These are phyloP conservation scores for Loxodonta africana DNA, from an alignment of 2,113 vertebrate genomes.

Conservation along the genomic window DNA sequence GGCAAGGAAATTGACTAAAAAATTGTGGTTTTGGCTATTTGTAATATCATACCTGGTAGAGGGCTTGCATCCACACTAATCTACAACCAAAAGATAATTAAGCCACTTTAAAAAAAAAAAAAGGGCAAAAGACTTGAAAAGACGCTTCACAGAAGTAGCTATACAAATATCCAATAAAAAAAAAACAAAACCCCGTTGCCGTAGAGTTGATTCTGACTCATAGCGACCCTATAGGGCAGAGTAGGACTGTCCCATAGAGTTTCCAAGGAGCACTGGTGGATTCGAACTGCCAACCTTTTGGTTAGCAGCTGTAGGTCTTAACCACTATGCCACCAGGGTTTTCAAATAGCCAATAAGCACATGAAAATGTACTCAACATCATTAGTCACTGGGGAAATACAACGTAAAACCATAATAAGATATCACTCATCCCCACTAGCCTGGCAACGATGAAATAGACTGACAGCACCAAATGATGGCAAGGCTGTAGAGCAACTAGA, in stretches of 20 bases:
- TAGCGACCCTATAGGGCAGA: too few species aligned
- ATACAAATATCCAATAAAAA: neutral
- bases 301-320: too few species aligned
- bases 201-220: too few species aligned
- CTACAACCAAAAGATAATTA: neutral
- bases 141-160: neutral
- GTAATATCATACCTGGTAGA: neutral
- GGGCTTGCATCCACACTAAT: neutral
- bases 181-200: too few species aligned
- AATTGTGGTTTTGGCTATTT: constrained; percentile 3
- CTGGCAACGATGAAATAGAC: neutral
- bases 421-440: neutral
- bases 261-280: too few species aligned
- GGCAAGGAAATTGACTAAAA: neutral
- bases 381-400: neutral
- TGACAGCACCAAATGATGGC: neutral
- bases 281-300: too few species aligned
- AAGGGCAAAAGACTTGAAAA: neutral
- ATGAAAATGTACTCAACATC: neutral
- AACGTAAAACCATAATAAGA: neutral
- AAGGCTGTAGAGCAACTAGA: neutral
- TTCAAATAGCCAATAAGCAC: neutral
- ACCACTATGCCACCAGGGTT: too few species aligned
- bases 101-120: neutral
- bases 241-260: too few species aligned